Conservation (phyloP, 2,113 vertebrate species). For the Tachysurus fulvidraco region DNA sequence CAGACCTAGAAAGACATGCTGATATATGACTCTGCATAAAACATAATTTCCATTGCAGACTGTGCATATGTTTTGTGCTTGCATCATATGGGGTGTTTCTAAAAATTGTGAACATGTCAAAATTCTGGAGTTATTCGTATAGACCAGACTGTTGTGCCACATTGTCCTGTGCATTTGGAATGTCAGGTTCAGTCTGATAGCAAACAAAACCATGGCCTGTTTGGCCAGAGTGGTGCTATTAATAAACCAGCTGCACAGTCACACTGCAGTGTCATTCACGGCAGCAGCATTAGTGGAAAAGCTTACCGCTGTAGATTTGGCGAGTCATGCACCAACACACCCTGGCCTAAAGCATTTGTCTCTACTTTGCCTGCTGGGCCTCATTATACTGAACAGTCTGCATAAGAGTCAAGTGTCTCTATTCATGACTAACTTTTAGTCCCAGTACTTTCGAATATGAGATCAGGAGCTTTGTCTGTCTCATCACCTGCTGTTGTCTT, state of each 20-base stretch:
- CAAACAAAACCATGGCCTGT: neutral
- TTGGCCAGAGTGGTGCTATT: slow-evolving; percentile 1
- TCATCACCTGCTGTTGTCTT: slow-evolving; percentile 17
- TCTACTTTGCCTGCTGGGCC: neutral
- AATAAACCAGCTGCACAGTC: neutral
- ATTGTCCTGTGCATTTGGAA: neutral
- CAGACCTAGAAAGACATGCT: neutral
- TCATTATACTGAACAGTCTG: slow-evolving; percentile 10
- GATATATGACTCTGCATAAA: neutral
- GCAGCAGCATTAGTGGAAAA: neutral
- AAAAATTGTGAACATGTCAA: neutral
- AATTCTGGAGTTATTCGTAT: neutral
- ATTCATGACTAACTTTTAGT: neutral
- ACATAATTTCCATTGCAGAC: neutral
- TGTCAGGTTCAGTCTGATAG: neutral
- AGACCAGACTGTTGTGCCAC: neutral
- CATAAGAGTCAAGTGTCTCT: slow-evolving; percentile 3
- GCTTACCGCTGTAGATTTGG: neutral
- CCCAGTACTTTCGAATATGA: neutral
- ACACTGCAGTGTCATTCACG: neutral
- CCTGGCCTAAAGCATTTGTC: neutral
- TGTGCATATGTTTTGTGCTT: neutral
- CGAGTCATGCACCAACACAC: neutral
- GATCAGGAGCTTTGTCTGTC: slow-evolving; percentile 11
- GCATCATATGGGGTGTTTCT: neutral